A percentile compares a stretch with the other conserved stretches of the same genome.
phyloP scores from a whole-genome alignment of 1,140 invertebrate genomes.

The Penaeus japonicus region DNA sequence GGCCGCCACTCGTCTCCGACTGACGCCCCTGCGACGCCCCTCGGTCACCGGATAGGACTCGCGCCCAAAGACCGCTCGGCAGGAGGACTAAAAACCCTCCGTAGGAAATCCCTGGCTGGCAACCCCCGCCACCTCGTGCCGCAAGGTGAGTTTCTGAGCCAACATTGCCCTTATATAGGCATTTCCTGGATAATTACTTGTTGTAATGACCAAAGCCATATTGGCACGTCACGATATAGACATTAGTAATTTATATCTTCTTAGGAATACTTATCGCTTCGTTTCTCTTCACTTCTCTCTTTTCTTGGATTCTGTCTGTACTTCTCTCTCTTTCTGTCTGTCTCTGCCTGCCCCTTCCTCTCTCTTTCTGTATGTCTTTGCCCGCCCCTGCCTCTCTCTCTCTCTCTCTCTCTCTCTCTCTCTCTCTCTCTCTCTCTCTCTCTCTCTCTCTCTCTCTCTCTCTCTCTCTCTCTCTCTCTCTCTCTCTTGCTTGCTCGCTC shows the following conservation, averaged over 20 bases:
- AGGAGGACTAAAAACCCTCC: background rate
- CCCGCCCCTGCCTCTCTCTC: background rate
- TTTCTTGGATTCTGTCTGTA: background rate
- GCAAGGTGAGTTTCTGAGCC: conserved; percentile 20
- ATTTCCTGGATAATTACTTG: conserved; percentile 49
- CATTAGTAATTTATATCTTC: background rate
- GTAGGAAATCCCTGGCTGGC: background rate
- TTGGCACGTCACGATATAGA: background rate
- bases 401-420: too few species aligned
- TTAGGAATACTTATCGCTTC: background rate
- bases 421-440: too few species aligned
- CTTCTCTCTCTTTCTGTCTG: background rate
- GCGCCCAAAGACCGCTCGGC: background rate
- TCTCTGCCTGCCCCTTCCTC: background rate
- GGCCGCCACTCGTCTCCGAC: too few species aligned
- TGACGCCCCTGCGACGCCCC: too few species aligned
- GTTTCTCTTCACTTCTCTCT: background rate
- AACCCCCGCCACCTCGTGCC: background rate
- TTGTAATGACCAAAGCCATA: conserved; percentile 24
- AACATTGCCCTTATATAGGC: conserved; percentile 50
- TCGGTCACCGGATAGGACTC: too few species aligned
- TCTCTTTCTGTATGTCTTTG: background rate
- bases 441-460: too few species aligned
- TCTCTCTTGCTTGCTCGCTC: too few species aligned
- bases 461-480: too few species aligned